Conservation (phyloP, 2,888 invertebrate species). For the Eretmocerus hayati region DNA sequence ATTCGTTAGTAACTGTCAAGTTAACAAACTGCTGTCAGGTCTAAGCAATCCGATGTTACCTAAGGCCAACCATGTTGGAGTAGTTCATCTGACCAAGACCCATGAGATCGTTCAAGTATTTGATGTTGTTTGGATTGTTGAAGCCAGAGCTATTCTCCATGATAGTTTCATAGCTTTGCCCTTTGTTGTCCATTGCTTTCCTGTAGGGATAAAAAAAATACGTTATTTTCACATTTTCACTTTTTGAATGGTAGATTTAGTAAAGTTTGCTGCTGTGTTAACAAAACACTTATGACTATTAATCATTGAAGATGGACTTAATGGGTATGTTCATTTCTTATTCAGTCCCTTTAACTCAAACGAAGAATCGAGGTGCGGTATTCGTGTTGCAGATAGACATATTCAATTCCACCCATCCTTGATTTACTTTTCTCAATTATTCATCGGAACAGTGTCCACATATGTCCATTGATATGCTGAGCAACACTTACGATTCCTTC, state of each 20-base stretch:
- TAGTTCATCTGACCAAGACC: conserved; percentile 64
- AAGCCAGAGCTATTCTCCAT: conserved; percentile 78
- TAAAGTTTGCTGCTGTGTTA: conserved; percentile 39
- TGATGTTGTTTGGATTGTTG: conserved; percentile 83
- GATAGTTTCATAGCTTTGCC: conserved; percentile 72
- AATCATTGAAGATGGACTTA: not conserved
- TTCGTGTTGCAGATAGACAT: too few species aligned
- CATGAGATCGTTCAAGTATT: conserved; percentile 70
- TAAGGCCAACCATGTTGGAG: conserved; percentile 63
- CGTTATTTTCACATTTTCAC: too few species aligned
- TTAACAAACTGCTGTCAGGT: not conserved
- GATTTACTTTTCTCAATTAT: too few species aligned
- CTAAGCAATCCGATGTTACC: conserved; percentile 50
- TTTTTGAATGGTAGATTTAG: too few species aligned
- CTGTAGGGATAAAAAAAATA: conserved; percentile 42
- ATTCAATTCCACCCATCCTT: too few species aligned
- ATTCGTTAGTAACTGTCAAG: not conserved
- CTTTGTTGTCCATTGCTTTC: conserved; percentile 73
- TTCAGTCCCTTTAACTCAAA: not conserved
- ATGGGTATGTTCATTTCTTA: not conserved
- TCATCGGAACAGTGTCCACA: too few species aligned
- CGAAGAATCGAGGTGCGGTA: not conserved
- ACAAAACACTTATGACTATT: conserved; percentile 23
- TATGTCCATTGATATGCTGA: too few species aligned
- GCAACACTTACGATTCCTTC: too few species aligned